A percentile compares a stretch with the other conserved stretches of the same genome.
Conservation (phyloP, 2,113 vertebrate species). For the Uropsilus gracilis region DNA sequence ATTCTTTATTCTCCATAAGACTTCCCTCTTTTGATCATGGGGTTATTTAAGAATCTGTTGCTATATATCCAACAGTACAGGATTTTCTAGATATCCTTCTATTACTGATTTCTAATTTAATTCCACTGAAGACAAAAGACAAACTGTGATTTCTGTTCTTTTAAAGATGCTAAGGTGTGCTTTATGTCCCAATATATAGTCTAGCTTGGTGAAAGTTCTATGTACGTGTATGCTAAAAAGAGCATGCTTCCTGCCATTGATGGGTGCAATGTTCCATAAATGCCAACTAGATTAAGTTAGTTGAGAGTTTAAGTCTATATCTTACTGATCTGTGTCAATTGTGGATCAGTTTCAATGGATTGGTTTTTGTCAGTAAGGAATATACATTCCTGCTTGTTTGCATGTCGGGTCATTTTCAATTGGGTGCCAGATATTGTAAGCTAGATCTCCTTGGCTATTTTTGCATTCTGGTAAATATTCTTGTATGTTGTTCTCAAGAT, state of each 20-base stretch:
- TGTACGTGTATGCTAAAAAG: neutral
- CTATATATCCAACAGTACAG: conserved; percentile 1
- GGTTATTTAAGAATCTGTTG: neutral
- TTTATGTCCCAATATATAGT: neutral
- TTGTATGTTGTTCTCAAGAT: neutral
- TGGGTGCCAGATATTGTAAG: neutral
- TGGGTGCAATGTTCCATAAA: neutral
- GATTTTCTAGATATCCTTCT: conserved; percentile 11
- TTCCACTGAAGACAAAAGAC: neutral
- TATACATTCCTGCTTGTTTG: neutral
- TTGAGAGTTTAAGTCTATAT: neutral
- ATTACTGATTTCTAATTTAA: neutral
- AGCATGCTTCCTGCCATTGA: neutral
- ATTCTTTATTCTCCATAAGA: neutral
- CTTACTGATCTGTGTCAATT: neutral
- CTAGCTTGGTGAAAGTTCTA: neutral
- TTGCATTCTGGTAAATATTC: too few species aligned
- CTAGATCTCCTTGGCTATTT: neutral
- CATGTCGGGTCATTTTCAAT: neutral
- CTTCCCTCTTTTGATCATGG: neutral
- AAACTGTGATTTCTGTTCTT: neutral
- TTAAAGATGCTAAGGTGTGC: neutral
- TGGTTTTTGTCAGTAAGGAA: neutral
- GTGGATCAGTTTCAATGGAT: neutral
- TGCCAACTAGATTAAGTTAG: neutral